Base-by-base conservation (phyloP, 2,888 invertebrate species). In the Eudasyphora cyanicolor region DNA sequence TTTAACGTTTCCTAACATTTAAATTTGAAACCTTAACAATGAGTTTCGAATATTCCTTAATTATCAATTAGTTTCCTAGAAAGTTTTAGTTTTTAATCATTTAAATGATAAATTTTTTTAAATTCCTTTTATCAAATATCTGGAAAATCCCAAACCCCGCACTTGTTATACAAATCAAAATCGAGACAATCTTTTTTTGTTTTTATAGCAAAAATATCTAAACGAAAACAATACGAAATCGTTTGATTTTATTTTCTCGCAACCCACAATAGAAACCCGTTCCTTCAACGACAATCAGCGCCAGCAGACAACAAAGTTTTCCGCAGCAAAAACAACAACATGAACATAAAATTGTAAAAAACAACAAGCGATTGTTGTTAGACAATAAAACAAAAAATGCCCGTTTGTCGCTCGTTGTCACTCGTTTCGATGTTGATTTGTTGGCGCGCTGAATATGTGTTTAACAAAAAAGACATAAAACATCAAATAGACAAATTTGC, bases 401-500 rank as follows among this genome's bases (percentile, higher is more conserved):
- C 57, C 27, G 8, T 21, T 27, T 57, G 57, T 57, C 14, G 24
- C 14, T 19, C 7, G 64, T 8, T 57, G 6, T n/a, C n/a, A n/a
- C n/a, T n/a, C n/a, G n/a, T n/a, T n/a, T n/a, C n/a, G 38, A 5
- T 38, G 38, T 4, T 24, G 27, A 27, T 8, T 8, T 21, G 21
- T 24, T 67, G 67, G 67, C 67, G 67, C 67, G 42, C 67, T 42
- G 24, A 67, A 67, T n/a, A n/a, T 67, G n/a, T 38, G 42, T 35
- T 67, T 21, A 67, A 67, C n/a, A 64, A 1, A 21, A 17, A 10
- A 35, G 12, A 29, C 60, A 60, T 21, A 32, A 57, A 67, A 14
- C 51, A 45, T 42, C 49, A 74, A 27, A 69, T 54, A 62, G 54
- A 42, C 64, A 76, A 77, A 83, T 83, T 83, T 83, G 80, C 82